Conservation (phyloP, 64 coral and sea anemone genomes). For the Dendrophyllia cribrosa region DNA sequence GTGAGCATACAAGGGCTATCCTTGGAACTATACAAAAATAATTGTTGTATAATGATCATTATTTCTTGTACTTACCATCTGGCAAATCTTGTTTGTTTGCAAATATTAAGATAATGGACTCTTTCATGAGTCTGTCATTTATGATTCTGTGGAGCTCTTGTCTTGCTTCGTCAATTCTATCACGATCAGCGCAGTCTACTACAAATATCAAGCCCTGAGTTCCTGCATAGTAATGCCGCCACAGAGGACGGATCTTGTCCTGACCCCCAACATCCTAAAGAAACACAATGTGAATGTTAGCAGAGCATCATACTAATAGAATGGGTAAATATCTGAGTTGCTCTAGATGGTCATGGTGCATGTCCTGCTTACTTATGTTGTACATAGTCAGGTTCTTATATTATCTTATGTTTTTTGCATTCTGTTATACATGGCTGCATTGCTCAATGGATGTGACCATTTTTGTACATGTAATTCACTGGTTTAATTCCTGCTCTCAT, state of each 20-base stretch:
- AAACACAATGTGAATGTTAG: background rate
- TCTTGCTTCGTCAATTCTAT: slow-evolving; percentile 95
- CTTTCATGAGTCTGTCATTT: slow-evolving; percentile 93
- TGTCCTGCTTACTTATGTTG: too few species aligned
- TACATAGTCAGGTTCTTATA: too few species aligned
- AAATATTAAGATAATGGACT: slow-evolving; percentile 95
- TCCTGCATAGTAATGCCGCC: slow-evolving; percentile 95
- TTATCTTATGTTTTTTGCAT: too few species aligned
- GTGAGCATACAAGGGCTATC: too few species aligned
- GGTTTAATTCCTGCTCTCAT: too few species aligned
- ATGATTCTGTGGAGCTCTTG: slow-evolving; percentile 91
- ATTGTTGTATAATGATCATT: background rate
- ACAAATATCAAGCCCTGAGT: slow-evolving; percentile 95
- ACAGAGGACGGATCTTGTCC: slow-evolving; percentile 95
- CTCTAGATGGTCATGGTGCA: too few species aligned
- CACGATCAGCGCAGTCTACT: slow-evolving; percentile 92
- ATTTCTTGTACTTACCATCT: slow-evolving; percentile 67
- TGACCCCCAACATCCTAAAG: slow-evolving; percentile 96
- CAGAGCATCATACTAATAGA: too few species aligned
- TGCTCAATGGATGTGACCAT: too few species aligned
- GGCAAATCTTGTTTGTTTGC: slow-evolving; percentile 99
- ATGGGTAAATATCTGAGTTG: too few species aligned
- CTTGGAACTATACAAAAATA: too few species aligned
- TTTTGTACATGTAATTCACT: too few species aligned
- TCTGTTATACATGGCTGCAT: too few species aligned